Base-by-base conservation (phyloP, 64 coral and sea anemone genomes). In the Porites lutea region DNA sequence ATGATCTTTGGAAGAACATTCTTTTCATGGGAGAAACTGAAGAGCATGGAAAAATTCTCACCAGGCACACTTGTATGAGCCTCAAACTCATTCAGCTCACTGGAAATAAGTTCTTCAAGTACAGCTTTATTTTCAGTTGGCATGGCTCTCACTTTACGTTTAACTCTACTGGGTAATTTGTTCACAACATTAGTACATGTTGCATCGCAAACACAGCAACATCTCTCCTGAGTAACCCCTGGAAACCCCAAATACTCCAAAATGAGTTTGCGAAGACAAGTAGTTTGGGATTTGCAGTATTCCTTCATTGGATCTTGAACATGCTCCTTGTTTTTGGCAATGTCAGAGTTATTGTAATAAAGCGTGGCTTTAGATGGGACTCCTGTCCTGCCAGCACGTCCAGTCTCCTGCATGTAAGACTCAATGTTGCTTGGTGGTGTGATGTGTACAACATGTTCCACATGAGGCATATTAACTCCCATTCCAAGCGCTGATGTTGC, bases 401-500 rank as follows among this genome's bases (percentile, higher is more conserved):
- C 94, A 88, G 74, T 92, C 59, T 96, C 78, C 81, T 96, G 89
- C 83, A 96, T 70, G 60, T 96, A 92, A 43, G 69, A 14, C 71
- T 96, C 86, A 58, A 92, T 20, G 49, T 19, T 92, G 47, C 90
- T 89, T 16, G 79, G 86, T 22, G 90, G 90, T 78, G 78, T 83
- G 2, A 96, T 89, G 59, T 96, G 90, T 27, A 96, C 92, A 43
- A 91, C 71, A 11, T 86, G 19, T 57, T 46, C 78, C 15, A 92
- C 69, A 76, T 82, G 46, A 52, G 89, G 83, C 20, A 81, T 43
- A 88, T 95, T 88, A 87, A 95, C 89, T 18, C 94, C 83, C 89
- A 95, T 95, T 15, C 89, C 89, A 75, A 95, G 89, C 21, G 89
- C 89, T 74, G 89, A 92, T 22, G 83, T 91, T 14, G 94, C 93